A percentile compares a stretch with the other conserved stretches of the same genome.
These are phyloP conservation scores for Mugil cephalus DNA, from an alignment of 2,113 vertebrate genomes.

Conservation along the genomic window DNA sequence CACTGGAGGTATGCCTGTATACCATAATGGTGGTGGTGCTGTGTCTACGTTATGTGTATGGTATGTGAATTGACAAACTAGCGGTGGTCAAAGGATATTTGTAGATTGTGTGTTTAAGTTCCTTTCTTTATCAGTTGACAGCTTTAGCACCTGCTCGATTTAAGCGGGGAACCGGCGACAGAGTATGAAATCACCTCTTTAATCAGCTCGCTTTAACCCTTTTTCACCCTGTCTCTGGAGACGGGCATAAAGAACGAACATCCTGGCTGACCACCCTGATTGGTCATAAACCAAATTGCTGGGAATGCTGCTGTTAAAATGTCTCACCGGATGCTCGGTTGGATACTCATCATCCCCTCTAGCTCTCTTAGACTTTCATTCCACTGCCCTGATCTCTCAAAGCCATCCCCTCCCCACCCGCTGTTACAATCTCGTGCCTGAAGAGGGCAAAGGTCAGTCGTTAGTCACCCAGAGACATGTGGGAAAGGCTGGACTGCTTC, in stretches of 20 bases:
- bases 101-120: not conserved
- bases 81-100: not conserved
- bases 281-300: slow-evolving; percentile 48
- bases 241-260: slow-evolving; percentile 25
- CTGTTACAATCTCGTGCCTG: slow-evolving; percentile 26
- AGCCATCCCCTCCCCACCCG: slow-evolving; percentile 10
- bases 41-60: slow-evolving; percentile 11
- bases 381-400: slow-evolving; percentile 11
- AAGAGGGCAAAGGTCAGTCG: slow-evolving; percentile 49
- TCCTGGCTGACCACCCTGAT: slow-evolving; percentile 1
- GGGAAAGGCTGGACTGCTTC: slow-evolving; percentile 8
- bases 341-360: slow-evolving; percentile 34
- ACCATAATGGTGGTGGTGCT: slow-evolving; percentile 1
- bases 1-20: slow-evolving; percentile 28
- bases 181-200: slow-evolving; percentile 10
- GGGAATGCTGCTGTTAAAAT: slow-evolving; percentile 44
- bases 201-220: slow-evolving; percentile 26
- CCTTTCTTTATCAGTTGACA: not conserved
- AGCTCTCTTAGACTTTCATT: slow-evolving; percentile 34
- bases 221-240: slow-evolving; percentile 22
- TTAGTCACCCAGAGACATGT: slow-evolving; percentile 41
- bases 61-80: slow-evolving; percentile 1
- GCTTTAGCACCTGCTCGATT: slow-evolving; percentile 5
- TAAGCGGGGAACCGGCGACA: slow-evolving; percentile 7
- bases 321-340: slow-evolving; percentile 18